Conservation (phyloP, 2,797 vertebrate species). For the Chrysocyon brachyurus region DNA sequence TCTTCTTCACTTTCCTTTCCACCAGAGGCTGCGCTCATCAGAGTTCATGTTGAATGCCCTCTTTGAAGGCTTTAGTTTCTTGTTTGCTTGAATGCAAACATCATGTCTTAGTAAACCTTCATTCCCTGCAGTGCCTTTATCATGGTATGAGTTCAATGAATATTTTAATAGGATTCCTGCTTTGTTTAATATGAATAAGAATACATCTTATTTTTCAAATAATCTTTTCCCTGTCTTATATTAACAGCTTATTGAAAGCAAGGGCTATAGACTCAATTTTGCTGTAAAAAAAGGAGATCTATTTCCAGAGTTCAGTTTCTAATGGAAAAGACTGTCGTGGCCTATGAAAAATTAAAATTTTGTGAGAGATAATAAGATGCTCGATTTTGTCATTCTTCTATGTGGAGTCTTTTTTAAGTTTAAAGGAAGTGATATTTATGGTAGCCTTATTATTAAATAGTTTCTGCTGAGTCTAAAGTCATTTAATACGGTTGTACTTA, state of each 20-base stretch:
- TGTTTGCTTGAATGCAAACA: not conserved
- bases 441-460: conserved; percentile 35
- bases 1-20: not conserved
- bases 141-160: not conserved
- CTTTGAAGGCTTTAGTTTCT: not conserved
- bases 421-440: conserved; percentile 15
- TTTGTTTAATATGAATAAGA: not conserved
- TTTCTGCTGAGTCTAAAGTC: conserved; percentile 55
- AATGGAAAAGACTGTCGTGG: not conserved
- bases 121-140: not conserved
- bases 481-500: not conserved
- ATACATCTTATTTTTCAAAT: not conserved
- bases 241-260: conserved; percentile 26
- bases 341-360: conserved; percentile 30
- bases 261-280: not conserved
- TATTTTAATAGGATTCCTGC: not conserved
- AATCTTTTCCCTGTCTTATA: not conserved
- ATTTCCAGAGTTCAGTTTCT: conserved; percentile 30
- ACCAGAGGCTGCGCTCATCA: not conserved
- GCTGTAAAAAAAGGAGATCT: not conserved
- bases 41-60: not conserved
- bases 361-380: conserved; percentile 36
- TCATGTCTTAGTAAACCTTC: not conserved
- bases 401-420: conserved; percentile 27
- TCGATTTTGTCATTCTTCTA: not conserved